Percentiles rank a stretch among this genome's conserved stretches.
Evolutionary conservation across 2,113 vertebrate genomes (phyloP).

Genomic region (Lasiurus borealis): DNA sequence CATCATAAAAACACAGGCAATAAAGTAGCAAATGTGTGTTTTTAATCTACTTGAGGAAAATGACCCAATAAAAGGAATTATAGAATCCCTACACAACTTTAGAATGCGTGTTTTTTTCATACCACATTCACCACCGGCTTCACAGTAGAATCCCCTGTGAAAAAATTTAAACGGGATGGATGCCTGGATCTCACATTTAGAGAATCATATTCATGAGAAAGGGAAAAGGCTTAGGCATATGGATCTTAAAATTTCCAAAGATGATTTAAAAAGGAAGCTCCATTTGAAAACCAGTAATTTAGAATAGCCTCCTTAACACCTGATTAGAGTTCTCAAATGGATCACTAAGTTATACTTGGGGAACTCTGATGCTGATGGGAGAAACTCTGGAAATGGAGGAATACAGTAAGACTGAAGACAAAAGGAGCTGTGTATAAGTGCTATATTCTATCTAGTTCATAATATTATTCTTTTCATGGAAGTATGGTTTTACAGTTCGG

Average conservation of each 20-base stretch:
- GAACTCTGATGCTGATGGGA: not conserved
- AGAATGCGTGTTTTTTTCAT: not conserved
- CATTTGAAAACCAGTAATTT: not conserved
- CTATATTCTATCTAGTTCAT: not conserved
- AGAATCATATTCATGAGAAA: not conserved
- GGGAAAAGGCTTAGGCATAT: not conserved
- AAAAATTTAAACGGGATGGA: not conserved
- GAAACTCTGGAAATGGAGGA: not conserved
- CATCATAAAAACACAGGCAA: not conserved
- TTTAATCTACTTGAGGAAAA: not conserved
- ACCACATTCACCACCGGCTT: not conserved
- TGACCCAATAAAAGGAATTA: not conserved
- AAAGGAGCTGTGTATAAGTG: not conserved
- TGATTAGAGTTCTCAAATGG: not conserved
- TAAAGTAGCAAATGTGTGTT: not conserved
- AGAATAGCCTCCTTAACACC: not conserved
- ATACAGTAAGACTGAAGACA: not conserved
- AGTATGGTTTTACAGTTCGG: not conserved
- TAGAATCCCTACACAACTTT: not conserved
- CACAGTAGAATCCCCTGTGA: not conserved
- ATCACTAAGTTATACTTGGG: not conserved
- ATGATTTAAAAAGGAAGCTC: not conserved
- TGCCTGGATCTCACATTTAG: not conserved
- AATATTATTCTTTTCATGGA: not conserved
- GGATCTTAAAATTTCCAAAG: not conserved